A percentile compares a stretch with the other conserved stretches of the same genome.
phyloP scores from a whole-genome alignment of 2,797 vertebrate genomes.

The Botia almorhae region DNA sequence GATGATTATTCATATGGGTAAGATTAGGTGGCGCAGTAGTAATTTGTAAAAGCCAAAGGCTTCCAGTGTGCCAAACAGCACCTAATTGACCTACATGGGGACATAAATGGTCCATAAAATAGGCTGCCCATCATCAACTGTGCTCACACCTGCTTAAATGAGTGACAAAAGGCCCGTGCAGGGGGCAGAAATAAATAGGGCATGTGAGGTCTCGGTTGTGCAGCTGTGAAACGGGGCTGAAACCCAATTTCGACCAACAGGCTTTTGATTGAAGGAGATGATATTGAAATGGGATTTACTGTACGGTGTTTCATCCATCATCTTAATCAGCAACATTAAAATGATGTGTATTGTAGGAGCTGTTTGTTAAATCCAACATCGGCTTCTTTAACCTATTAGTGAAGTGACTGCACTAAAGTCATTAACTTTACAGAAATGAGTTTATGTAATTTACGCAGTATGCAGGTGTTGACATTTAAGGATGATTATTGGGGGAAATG shows the following conservation, averaged over 20 bases:
- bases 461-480: conserved; percentile 39
- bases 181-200: conserved; percentile 49
- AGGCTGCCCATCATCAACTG: conserved; percentile 22
- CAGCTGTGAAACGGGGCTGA: conserved; percentile 50
- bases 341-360: not conserved
- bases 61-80: conserved; percentile 26
- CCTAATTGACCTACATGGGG: conserved; percentile 43
- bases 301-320: not conserved
- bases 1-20: not conserved
- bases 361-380: conserved; percentile 4
- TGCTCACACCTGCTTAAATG: conserved; percentile 56
- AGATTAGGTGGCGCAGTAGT: not conserved
- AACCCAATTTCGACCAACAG: conserved; percentile 22
- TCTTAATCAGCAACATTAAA: conserved; percentile 21
- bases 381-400: conserved; percentile 1
- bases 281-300: conserved; percentile 29
- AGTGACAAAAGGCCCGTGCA: conserved; percentile 41
- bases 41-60: conserved; percentile 30
- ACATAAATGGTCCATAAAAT: conserved; percentile 45
- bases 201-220: conserved; percentile 38
- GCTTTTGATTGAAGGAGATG: not conserved
- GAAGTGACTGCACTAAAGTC: not conserved
- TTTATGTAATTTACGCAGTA: conserved; percentile 16
- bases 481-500: conserved; percentile 28
- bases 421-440: conserved; percentile 9